These are phyloP conservation scores for Gryllus longicercus DNA, from an alignment of 2,888 invertebrate species.

Conservation along the genomic window DNA sequence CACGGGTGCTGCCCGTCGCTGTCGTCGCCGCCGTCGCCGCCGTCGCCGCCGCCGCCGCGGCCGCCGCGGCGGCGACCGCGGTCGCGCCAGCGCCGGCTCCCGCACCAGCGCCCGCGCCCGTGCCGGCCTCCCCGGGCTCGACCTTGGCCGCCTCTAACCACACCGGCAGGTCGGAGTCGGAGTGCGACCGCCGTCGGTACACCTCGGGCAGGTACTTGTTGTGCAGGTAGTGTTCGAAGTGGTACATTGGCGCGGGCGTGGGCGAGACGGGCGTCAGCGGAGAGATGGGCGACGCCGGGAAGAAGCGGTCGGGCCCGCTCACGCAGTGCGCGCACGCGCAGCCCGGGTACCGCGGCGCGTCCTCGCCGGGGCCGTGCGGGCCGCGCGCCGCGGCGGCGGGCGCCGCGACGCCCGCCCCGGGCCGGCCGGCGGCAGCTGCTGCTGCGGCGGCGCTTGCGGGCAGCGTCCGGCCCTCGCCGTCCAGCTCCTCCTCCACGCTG, in stretches of 20 bases:
- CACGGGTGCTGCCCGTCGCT: neutral
- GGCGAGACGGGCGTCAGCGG: constrained; percentile 50
- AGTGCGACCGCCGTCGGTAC: constrained; percentile 60
- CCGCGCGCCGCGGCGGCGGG: constrained; percentile 41
- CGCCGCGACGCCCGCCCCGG: constrained; percentile 35
- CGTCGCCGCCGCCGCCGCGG: no score
- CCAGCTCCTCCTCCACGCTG: constrained; percentile 45
- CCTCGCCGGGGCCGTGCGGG: constrained; percentile 36
- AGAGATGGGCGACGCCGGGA: constrained; percentile 57
- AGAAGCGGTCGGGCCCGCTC: constrained; percentile 47
- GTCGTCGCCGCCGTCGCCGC: neutral
- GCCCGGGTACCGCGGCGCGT: constrained; percentile 43
- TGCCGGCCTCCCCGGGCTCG: constrained; percentile 42
- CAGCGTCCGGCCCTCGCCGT: constrained; percentile 36
- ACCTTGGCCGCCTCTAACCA: constrained; percentile 52
- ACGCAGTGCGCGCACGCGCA: constrained; percentile 44
- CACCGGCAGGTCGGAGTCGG: constrained; percentile 61
- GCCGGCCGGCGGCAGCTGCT: constrained; percentile 19
- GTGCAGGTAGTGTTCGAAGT: constrained; percentile 62
- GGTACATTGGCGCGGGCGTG: constrained; percentile 56
- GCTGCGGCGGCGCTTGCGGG: constrained; percentile 44
- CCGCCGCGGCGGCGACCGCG: no score
- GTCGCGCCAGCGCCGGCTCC: no score
- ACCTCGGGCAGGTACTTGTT: constrained; percentile 62
- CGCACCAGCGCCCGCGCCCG: no score